A percentile compares a stretch with the other conserved stretches of the same genome.
phyloP scores from a whole-genome alignment of 2,113 vertebrate genomes.

The Melanocharis versteri region DNA sequence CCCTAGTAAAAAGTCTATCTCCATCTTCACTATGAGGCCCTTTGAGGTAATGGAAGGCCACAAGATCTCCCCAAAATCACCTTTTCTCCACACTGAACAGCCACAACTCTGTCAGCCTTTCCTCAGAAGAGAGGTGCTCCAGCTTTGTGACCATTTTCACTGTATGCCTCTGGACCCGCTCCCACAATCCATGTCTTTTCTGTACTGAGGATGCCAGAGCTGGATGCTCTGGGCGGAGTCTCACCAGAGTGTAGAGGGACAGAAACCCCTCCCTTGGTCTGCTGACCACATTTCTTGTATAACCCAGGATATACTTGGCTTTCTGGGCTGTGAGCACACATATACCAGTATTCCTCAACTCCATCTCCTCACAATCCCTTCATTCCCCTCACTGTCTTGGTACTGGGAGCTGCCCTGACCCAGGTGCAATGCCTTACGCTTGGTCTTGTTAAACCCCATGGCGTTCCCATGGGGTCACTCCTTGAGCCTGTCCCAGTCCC shows the following conservation, averaged over 20 bases:
- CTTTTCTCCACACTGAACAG: neutral
- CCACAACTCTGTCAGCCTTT: neutral
- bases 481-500: neutral
- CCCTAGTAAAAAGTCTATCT: neutral
- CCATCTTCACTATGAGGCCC: neutral
- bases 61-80: neutral
- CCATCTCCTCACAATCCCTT: neutral
- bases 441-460: neutral
- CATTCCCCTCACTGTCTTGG: neutral
- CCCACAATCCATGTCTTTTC: neutral
- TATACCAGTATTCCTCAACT: neutral
- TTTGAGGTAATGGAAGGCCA: neutral
- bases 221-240: neutral
- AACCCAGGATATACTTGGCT: rapidly evolving
- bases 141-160: neutral
- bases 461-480: neutral
- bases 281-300: neutral
- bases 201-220: neutral
- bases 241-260: neutral
- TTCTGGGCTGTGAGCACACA: neutral
- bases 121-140: neutral
- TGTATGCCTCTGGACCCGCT: rapidly evolving
- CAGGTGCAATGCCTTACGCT: neutral
- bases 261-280: neutral
- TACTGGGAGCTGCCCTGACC: neutral